Evolutionary conservation across 2,888 invertebrate species (phyloP).

Genomic region (Cryptocephalus moraei): DNA sequence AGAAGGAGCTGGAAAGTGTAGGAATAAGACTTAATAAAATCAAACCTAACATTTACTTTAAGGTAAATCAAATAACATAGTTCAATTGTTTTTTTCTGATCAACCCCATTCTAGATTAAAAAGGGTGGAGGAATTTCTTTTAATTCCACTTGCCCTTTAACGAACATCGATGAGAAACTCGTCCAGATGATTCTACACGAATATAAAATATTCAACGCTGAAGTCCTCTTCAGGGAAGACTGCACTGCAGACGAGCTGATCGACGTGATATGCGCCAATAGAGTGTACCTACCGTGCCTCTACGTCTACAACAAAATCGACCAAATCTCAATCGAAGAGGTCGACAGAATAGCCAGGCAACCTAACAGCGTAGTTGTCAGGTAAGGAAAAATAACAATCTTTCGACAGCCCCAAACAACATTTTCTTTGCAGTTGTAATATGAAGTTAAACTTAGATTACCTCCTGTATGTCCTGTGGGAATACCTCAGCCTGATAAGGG

Average conservation of each 20-base stretch:
- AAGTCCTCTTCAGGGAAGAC: constrained; percentile 93
- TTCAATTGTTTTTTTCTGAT: background rate
- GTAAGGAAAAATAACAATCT: constrained; percentile 39
- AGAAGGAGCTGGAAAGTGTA: constrained; percentile 92
- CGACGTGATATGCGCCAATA: constrained; percentile 93
- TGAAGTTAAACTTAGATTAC: constrained; percentile 96
- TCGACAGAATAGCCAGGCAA: constrained; percentile 84
- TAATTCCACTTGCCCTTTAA: constrained; percentile 89
- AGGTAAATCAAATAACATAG: constrained; percentile 45
- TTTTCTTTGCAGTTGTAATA: constrained; percentile 75
- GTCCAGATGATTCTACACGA: constrained; percentile 97
- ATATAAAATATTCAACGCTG: constrained; percentile 95
- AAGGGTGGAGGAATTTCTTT: constrained; percentile 96
- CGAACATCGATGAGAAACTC: constrained; percentile 91
- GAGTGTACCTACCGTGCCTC: constrained; percentile 92
- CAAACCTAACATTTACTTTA: constrained; percentile 98
- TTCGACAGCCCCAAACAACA: background rate
- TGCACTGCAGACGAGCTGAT: constrained; percentile 93
- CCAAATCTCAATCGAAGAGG: constrained; percentile 98
- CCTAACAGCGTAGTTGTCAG: constrained; percentile 87
- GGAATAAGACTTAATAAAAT: constrained; percentile 92
- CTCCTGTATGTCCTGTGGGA: constrained; percentile 90
- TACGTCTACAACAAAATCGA: constrained; percentile 99
- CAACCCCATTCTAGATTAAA: constrained; percentile 51
- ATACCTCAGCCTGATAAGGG: constrained; percentile 81